These are phyloP conservation scores for Mallotus villosus DNA, from an alignment of 2,797 vertebrate species.

Conservation along the genomic window DNA sequence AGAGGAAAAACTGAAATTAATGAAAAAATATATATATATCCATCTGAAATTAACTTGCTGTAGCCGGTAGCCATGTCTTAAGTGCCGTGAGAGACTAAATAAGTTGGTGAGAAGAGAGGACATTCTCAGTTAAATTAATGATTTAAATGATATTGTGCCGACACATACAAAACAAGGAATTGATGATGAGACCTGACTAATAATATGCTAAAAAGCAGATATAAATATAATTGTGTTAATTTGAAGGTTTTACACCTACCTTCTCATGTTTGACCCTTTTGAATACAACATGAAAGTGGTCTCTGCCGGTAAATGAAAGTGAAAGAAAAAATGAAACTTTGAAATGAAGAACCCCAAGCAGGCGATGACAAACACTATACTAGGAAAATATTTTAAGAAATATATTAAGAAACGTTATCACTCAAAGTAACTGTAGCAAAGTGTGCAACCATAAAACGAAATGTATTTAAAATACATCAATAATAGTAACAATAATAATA, in stretches of 20 bases:
- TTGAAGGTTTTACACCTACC: conserved; percentile 13
- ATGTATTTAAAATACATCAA: neutral
- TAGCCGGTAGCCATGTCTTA: conserved; percentile 84
- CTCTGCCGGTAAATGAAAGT: conserved; percentile 28
- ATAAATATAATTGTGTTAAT: conserved; percentile 15
- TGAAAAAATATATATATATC: conserved; percentile 87
- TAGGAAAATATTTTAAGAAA: neutral
- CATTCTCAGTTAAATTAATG: conserved; percentile 58
- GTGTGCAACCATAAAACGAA: neutral
- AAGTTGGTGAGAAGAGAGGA: conserved; percentile 43
- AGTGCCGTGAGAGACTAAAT: conserved; percentile 67
- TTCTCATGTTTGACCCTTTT: conserved; percentile 29
- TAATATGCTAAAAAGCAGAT: neutral
- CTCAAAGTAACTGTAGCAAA: conserved; percentile 7
- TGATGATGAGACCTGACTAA: too few relatives aligned
- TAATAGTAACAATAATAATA: neutral
- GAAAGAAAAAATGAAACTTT: conserved; percentile 13
- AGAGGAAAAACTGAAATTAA: conserved; percentile 81
- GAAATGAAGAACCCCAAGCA: conserved; percentile 23
- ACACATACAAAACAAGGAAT: too few relatives aligned
- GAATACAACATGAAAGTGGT: conserved; percentile 29
- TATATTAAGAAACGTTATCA: conserved; percentile 18
- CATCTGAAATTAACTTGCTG: conserved; percentile 91
- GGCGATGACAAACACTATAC: conserved; percentile 16
- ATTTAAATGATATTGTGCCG: too few relatives aligned